These are phyloP conservation scores for Gymnocheta viridis DNA, from an alignment of 2,888 invertebrate species.

Conservation along the genomic window DNA sequence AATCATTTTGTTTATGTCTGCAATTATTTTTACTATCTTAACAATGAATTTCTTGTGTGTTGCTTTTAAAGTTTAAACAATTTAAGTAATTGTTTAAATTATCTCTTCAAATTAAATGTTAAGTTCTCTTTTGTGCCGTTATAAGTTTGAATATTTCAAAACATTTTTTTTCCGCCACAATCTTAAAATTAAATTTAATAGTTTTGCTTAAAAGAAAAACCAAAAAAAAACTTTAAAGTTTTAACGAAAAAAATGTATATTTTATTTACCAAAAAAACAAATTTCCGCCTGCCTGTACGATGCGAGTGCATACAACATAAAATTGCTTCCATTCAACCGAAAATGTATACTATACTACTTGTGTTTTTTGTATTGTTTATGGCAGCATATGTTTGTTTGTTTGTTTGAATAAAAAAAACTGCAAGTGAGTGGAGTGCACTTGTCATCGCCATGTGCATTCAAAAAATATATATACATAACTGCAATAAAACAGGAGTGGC, in stretches of 20 bases:
- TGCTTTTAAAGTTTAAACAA: conserved; percentile 41
- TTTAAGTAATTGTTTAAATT: conserved; percentile 52
- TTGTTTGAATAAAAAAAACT: conserved; percentile 2
- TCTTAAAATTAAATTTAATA: conserved; percentile 25
- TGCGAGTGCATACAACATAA: neutral
- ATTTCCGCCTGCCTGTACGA: conserved; percentile 34
- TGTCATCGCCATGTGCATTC: conserved; percentile 48
- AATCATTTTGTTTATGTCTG: conserved; percentile 24
- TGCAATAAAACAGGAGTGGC: conserved; percentile 20
- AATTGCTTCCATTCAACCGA: conserved; percentile 41
- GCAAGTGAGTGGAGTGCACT: conserved; percentile 51
- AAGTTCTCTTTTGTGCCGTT: conserved; percentile 29
- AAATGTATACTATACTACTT: conserved; percentile 46
- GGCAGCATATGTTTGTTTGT: conserved; percentile 46
- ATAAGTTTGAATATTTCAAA: conserved; percentile 6
- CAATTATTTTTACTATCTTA: conserved; percentile 32
- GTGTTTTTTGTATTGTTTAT: conserved; percentile 42
- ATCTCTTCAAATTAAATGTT: conserved; percentile 46
- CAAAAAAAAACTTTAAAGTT: conserved; percentile 13
- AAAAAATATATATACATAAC: neutral
- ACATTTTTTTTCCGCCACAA: neutral
- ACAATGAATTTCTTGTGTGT: conserved; percentile 30
- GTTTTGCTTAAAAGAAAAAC: neutral
- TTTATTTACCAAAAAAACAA: conserved; percentile 27
- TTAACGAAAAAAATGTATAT: conserved; percentile 18